Conservation (phyloP, 2,888 invertebrate species). For the Drosophila parthenogenetica region DNA sequence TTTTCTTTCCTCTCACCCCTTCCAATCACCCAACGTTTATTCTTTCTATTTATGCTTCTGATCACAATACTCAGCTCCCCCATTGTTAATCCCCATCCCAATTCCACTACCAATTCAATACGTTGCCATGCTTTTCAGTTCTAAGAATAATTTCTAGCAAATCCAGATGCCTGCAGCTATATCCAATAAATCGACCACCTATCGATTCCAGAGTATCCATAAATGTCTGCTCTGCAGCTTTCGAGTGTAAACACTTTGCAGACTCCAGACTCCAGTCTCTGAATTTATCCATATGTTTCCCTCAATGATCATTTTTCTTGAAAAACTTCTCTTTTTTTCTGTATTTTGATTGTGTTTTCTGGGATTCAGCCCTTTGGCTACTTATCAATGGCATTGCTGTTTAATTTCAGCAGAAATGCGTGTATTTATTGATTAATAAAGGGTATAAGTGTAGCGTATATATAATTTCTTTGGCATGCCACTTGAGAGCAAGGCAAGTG, state of each 20-base stretch:
- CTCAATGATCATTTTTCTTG: constrained; percentile 52
- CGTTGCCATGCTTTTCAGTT: constrained; percentile 37
- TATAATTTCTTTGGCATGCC: constrained; percentile 57
- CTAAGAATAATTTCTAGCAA: constrained; percentile 32
- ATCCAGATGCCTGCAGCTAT: constrained; percentile 2
- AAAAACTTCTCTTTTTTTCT: constrained; percentile 36
- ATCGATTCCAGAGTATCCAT: constrained; percentile 34
- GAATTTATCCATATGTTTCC: constrained; percentile 35
- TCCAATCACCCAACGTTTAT: neutral
- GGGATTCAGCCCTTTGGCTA: neutral
- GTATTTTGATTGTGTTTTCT: constrained; percentile 54
- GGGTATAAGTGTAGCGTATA: neutral
- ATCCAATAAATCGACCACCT: constrained; percentile 8
- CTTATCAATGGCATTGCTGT: constrained; percentile 33
- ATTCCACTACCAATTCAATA: constrained; percentile 1
- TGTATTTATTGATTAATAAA: constrained; percentile 63
- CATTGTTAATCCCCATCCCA: constrained; percentile 34
- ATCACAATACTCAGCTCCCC: constrained; percentile 14
- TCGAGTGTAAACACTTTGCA: constrained; percentile 42
- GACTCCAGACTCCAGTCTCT: constrained; percentile 12
- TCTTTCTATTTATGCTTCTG: constrained; percentile 16
- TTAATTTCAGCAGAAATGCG: constrained; percentile 50
- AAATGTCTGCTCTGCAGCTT: constrained; percentile 38
- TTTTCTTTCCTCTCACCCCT: neutral
- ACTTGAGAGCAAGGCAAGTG: constrained; percentile 57